Base-by-base conservation (phyloP, 1,140 invertebrate genomes). In the Drosophila murphyi region DNA sequence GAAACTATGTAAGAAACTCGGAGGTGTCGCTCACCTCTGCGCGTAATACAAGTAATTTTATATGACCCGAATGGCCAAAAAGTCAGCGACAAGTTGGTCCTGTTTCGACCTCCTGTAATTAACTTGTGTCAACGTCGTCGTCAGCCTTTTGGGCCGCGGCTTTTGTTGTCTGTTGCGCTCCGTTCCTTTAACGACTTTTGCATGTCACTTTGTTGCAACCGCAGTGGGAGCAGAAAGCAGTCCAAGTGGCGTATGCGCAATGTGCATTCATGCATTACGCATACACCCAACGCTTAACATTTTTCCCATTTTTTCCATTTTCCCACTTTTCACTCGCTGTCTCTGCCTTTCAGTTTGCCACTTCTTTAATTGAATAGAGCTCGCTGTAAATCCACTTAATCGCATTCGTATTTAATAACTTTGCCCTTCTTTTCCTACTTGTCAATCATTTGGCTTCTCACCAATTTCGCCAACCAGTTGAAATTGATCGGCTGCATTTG, bases 1-100 rank as follows among this genome's bases (percentile, higher is more conserved):
- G 57, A 64, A 75, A 43, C 52, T 64, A 64, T 47, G 60, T 12
- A 72, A 29, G 52, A 45, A 50, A 10, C 35, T 63, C 51, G 31
- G 39, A 76, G 56, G 51, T 47, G 72, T 71, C 60, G 60, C 68
- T 39, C 59, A 55, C 34, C 68, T 54, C 47, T 8, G 34, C 61
- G 73, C 61, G 69, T 67, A 62, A 76, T 67, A 67, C 70, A 72
- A 76, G 74, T 76, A 76, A 76, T 76, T 76, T 76, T 72, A 76
- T 67, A 57, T 67, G 69, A 65, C 69, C 72, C 47, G 54, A 54
- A 62, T 48, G 70, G 74, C 62, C 61, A 76, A 61, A 73, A 67
- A 76, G 70, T 62, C 69, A 51, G 12, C 50, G 57, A 32, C n/a
- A 69, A 74, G 65, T 68, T 72, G 39, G 56, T 51, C 50, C 56